A percentile compares a stretch with the other conserved stretches of the same genome.
These are phyloP conservation scores for Grammomys surdaster DNA, from an alignment of 2,113 vertebrate genomes.

Conservation along the genomic window DNA sequence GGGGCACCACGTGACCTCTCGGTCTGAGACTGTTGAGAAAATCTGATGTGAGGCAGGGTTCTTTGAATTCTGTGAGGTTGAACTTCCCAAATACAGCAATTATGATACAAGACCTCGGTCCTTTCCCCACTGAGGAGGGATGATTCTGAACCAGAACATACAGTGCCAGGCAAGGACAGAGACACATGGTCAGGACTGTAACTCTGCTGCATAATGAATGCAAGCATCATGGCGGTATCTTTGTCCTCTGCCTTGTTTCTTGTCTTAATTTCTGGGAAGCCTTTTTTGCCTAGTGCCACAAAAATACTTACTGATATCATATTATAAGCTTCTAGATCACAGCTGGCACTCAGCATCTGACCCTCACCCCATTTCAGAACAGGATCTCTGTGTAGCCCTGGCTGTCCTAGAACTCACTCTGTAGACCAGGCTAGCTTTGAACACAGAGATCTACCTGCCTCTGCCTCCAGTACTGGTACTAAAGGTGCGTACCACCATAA, in stretches of 20 bases:
- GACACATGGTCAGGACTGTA: background rate
- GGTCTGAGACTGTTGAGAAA: background rate
- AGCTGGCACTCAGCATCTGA: background rate
- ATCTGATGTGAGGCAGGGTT: background rate
- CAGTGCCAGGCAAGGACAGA: background rate
- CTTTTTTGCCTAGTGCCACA: background rate
- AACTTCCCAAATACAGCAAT: background rate
- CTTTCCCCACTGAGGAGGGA: background rate
- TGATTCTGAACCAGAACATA: background rate
- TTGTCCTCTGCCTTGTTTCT: background rate
- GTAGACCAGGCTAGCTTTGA: background rate
- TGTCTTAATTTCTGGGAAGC: background rate
- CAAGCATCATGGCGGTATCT: background rate
- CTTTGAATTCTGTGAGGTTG: background rate
- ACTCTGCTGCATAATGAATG: background rate
- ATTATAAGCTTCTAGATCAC: background rate
- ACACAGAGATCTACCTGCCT: background rate
- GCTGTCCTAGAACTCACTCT: background rate
- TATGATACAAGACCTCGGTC: background rate
- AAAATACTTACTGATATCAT: background rate
- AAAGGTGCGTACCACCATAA: background rate
- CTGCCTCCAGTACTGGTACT: too few species aligned
- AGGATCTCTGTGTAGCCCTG: background rate
- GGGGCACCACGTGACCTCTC: background rate
- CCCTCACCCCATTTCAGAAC: background rate